Evolutionary conservation across 2,888 invertebrate genomes (phyloP).

Genomic region (Kuschelorhynchus macadamiae): DNA sequence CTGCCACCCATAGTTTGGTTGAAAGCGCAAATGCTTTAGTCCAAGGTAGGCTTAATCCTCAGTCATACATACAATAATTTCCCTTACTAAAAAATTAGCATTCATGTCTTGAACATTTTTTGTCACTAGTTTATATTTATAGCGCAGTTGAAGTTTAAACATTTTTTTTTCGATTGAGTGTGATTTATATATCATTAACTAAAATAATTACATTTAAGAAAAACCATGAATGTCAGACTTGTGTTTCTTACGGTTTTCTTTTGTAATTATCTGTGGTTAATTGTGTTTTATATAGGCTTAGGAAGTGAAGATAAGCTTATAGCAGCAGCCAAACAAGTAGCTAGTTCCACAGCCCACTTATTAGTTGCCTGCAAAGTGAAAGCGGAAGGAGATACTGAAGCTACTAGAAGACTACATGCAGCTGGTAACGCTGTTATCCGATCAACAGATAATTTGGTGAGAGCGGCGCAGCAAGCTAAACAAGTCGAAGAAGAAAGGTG

Average conservation of each 20-base stretch:
- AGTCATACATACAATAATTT: too few relatives aligned
- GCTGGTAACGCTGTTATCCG: conserved; percentile 98
- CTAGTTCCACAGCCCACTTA: conserved; percentile 96
- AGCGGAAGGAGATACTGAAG: conserved; percentile 95
- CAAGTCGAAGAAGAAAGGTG: conserved; percentile 89
- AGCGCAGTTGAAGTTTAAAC: too few relatives aligned
- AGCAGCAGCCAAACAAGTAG: conserved; percentile 96
- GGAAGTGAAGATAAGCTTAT: conserved; percentile 96
- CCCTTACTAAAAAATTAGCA: too few relatives aligned
- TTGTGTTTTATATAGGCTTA: conserved; percentile 65
- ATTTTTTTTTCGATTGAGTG: too few relatives aligned
- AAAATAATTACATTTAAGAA: too few relatives aligned
- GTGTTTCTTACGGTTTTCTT: too few relatives aligned
- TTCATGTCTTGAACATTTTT: too few relatives aligned
- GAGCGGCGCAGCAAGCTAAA: conserved; percentile 93
- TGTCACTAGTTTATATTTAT: too few relatives aligned
- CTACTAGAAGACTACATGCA: conserved; percentile 90
- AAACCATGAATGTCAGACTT: too few relatives aligned
- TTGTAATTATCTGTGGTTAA: too few relatives aligned
- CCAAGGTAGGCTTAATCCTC: conserved; percentile 76
- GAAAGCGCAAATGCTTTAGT: conserved; percentile 98
- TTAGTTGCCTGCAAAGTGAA: conserved; percentile 99
- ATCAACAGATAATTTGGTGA: conserved; percentile 97
- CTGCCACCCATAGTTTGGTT: conserved; percentile 96
- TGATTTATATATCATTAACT: too few relatives aligned